Evolutionary conservation across 2,797 vertebrate genomes (phyloP).

Genomic region (Peromyscus aztecus): DNA sequence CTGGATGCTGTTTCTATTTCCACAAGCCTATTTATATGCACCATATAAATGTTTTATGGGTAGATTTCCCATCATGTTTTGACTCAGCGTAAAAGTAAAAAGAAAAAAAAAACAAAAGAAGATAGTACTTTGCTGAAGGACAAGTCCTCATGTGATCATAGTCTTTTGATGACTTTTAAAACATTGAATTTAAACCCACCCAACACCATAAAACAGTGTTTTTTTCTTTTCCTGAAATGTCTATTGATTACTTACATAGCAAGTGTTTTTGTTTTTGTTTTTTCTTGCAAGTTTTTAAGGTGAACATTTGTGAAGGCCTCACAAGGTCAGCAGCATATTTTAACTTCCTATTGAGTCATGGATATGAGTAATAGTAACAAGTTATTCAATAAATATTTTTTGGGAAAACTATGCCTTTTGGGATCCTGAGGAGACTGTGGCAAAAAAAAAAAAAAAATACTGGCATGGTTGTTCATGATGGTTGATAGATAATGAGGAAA

Average conservation of each 20-base stretch:
- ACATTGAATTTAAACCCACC: conserved; percentile 15
- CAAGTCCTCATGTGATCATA: conserved; percentile 29
- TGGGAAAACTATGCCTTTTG: background rate
- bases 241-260: background rate
- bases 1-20: conserved; percentile 57
- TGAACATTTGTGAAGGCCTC: background rate
- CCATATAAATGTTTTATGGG: conserved; percentile 68
- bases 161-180: conserved; percentile 48
- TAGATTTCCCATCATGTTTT: conserved; percentile 59
- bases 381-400: background rate
- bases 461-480: background rate
- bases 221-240: conserved; percentile 41
- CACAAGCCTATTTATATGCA: conserved; percentile 59
- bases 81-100: conserved; percentile 50
- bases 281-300: background rate
- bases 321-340: background rate
- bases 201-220: background rate
- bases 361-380: background rate
- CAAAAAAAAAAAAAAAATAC: conserved; percentile 19
- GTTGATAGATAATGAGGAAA: background rate
- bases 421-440: background rate
- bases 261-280: background rate
- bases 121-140: conserved; percentile 27
- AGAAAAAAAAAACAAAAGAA: conserved; percentile 32
- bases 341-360: background rate